Percentiles rank a stretch among this genome's conserved stretches.
phyloP scores from a whole-genome alignment of 2,113 vertebrate species.

The Ceyx cyanopectus region DNA sequence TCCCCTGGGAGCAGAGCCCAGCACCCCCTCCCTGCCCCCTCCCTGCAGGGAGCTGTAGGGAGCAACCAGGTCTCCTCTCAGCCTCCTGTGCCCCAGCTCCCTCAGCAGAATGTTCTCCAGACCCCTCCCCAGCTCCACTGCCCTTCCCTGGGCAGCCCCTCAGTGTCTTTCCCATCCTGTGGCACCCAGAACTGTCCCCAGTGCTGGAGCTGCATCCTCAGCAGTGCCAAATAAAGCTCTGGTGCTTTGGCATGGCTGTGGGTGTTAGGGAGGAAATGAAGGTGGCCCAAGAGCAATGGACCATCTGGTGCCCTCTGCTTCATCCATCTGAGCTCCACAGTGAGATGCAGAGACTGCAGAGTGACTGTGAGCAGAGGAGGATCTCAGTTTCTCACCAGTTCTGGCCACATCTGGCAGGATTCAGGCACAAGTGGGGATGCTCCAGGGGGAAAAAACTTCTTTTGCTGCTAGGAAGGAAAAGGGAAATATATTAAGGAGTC shows the following conservation, averaged over 20 bases:
- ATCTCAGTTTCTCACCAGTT: not conserved
- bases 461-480: not conserved
- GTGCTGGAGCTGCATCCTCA: too few relatives aligned
- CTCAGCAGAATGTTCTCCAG: too few relatives aligned
- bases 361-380: not conserved
- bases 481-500: not conserved
- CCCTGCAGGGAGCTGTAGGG: too few relatives aligned
- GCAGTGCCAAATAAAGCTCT: not conserved
- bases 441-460: not conserved
- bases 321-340: not conserved
- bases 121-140: too few relatives aligned
- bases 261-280: not conserved
- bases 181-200: too few relatives aligned
- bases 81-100: too few relatives aligned
- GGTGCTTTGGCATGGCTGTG: not conserved
- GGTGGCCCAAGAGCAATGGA: not conserved
- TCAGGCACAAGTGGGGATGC: not conserved
- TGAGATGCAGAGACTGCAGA: not conserved
- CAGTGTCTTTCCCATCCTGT: too few relatives aligned
- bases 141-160: too few relatives aligned
- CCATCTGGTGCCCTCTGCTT: not conserved
- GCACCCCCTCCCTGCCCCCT: too few relatives aligned
- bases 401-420: not conserved
- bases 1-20: too few relatives aligned
- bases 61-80: too few relatives aligned